phyloP scores from a whole-genome alignment of 2,113 vertebrate genomes.

The Notothenia coriiceps region DNA sequence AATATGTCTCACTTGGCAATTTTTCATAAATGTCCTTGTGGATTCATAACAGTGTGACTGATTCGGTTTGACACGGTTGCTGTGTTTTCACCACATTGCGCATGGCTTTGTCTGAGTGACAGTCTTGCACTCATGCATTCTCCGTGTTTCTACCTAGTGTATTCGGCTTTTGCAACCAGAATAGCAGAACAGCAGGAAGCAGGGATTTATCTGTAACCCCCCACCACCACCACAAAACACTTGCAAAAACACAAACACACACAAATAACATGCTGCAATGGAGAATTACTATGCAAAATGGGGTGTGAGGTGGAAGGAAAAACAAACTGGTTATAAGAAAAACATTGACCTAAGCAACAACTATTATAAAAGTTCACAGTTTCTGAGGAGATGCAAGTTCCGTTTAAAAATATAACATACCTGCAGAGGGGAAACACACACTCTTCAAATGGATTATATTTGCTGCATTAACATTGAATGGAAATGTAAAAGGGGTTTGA shows the following conservation, averaged over 20 bases:
- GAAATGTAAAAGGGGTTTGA: background rate
- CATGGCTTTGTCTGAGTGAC: slow-evolving; percentile 36
- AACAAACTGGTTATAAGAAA: slow-evolving; percentile 42
- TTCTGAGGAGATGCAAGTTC: slow-evolving; percentile 33
- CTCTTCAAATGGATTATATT: slow-evolving; percentile 52
- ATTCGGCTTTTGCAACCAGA: slow-evolving; percentile 53
- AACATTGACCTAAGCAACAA: slow-evolving; percentile 46
- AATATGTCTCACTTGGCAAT: slow-evolving; percentile 1
- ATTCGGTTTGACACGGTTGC: slow-evolving; percentile 9
- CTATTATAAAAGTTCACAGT: slow-evolving; percentile 31
- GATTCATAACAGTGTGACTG: slow-evolving; percentile 8
- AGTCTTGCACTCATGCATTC: slow-evolving; percentile 32
- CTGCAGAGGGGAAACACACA: slow-evolving; percentile 31
- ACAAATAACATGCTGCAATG: slow-evolving; percentile 20
- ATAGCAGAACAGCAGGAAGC: slow-evolving; percentile 59
- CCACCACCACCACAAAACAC: slow-evolving; percentile 25
- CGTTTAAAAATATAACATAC: slow-evolving; percentile 36
- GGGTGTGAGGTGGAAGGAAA: slow-evolving; percentile 38
- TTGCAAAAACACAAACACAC: slow-evolving; percentile 17
- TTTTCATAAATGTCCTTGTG: background rate
- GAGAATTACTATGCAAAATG: slow-evolving; percentile 27
- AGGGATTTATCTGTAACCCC: slow-evolving; percentile 61
- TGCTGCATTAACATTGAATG: background rate
- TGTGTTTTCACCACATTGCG: background rate
- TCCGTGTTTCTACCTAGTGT: slow-evolving; percentile 45